Percentiles rank a stretch among this genome's conserved stretches.
phyloP scores from a whole-genome alignment of 2,888 invertebrate genomes.

The Aphidoletes aphidimyza region DNA sequence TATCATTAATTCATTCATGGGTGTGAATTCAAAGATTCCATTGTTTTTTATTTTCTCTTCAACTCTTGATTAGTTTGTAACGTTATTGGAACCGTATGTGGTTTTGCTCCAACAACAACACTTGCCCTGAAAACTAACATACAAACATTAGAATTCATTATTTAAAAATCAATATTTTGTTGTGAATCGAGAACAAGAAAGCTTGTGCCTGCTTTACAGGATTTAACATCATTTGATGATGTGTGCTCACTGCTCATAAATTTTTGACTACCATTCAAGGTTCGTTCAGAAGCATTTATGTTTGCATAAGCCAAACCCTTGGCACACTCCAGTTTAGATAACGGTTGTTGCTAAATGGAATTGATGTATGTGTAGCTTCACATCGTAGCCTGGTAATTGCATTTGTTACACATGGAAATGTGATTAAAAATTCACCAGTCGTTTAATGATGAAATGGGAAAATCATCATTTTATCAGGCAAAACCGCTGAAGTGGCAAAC shows the following conservation, averaged over 20 bases:
- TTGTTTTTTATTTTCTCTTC: not conserved
- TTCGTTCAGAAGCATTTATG: not conserved
- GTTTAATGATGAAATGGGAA: constrained; percentile 6
- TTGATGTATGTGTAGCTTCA: not conserved
- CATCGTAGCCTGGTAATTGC: not conserved
- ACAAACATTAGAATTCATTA: constrained; percentile 26
- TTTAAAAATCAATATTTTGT: constrained; percentile 44
- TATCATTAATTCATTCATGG: not conserved
- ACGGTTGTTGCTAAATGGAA: not conserved
- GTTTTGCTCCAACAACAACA: not conserved
- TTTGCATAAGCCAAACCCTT: not conserved
- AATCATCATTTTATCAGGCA: not conserved
- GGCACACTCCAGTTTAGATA: constrained; percentile 1
- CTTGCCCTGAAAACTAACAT: not conserved
- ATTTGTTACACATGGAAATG: constrained; percentile 47
- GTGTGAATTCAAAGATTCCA: not conserved
- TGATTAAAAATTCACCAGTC: constrained; percentile 28
- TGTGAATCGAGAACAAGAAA: not conserved
- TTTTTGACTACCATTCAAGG: constrained; percentile 24
- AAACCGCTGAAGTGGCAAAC: constrained; percentile 42
- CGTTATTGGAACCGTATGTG: constrained; percentile 6
- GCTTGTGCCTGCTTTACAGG: not conserved
- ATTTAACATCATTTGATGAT: not conserved
- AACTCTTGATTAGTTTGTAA: constrained; percentile 35
- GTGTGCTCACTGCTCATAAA: not conserved